Conservation (phyloP, 35 echinoderm and acorn worm species). For the Lytechinus pictus region DNA sequence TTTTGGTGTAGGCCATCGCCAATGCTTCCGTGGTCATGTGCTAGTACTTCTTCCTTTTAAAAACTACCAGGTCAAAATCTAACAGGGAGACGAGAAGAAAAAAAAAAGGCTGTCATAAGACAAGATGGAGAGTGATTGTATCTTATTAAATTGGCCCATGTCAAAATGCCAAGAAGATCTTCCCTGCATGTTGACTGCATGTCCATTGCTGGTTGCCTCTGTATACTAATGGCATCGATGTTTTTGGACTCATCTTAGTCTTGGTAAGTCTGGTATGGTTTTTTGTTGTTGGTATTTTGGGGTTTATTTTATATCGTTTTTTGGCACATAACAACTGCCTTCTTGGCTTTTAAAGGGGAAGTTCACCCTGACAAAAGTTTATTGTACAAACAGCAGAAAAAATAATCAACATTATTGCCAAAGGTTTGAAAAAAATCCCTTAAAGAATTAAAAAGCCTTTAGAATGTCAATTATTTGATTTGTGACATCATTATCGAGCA, state of each 20-base stretch:
- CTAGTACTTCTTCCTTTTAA: not conserved
- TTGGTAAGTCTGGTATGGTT: too few species aligned
- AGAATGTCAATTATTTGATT: too few species aligned
- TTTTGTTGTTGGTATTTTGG: too few species aligned
- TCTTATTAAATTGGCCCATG: not conserved
- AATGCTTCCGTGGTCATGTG: not conserved
- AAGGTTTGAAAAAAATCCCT: too few species aligned
- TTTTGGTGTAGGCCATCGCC: not conserved
- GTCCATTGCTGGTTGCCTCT: not conserved
- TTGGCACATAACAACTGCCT: too few species aligned
- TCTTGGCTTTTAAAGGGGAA: too few species aligned
- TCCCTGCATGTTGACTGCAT: not conserved
- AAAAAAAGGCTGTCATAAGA: not conserved
- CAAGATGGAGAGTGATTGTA: not conserved
- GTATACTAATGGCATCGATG: not conserved
- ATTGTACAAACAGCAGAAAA: too few species aligned
- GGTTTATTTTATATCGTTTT: too few species aligned
- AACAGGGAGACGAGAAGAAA: not conserved
- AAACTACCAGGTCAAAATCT: not conserved
- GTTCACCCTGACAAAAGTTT: too few species aligned
- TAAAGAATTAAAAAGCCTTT: too few species aligned
- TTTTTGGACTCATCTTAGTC: not conserved
- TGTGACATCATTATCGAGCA: too few species aligned
- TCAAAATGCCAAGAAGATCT: not conserved
- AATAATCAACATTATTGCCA: too few species aligned